Conservation (phyloP, 2,113 vertebrate species). For the Catharus fuscescens region DNA sequence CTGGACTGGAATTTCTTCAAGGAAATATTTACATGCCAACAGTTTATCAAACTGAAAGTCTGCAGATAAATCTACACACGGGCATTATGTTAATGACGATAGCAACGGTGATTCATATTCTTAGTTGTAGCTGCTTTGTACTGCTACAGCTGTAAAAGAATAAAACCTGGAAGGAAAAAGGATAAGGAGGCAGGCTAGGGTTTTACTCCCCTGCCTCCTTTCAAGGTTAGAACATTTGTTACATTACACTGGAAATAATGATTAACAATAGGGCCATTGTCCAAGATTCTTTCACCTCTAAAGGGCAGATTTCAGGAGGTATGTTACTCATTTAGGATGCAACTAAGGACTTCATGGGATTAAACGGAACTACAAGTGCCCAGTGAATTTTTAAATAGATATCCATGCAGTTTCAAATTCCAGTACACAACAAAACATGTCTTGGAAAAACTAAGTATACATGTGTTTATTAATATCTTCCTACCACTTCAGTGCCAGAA, state of each 20-base stretch:
- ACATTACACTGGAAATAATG: not conserved
- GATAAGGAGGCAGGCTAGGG: slow-evolving; percentile 16
- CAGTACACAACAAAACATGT: not conserved
- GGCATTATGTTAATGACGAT: slow-evolving; percentile 74
- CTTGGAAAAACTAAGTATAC: not conserved
- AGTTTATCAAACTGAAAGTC: slow-evolving; percentile 83
- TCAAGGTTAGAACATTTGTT: slow-evolving; percentile 43
- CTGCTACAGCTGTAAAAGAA: slow-evolving; percentile 72
- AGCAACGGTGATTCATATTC: slow-evolving; percentile 71
- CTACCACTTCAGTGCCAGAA: not conserved
- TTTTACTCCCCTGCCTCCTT: slow-evolving; percentile 41
- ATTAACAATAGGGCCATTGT: slow-evolving; percentile 35
- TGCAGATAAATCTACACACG: slow-evolving; percentile 78
- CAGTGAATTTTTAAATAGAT: not conserved
- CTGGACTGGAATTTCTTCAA: slow-evolving; percentile 83
- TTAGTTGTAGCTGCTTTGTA: slow-evolving; percentile 49
- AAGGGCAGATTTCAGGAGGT: not conserved
- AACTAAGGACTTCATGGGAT: not conserved
- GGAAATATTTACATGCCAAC: slow-evolving; percentile 82
- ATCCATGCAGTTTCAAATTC: not conserved
- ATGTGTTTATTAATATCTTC: not conserved
- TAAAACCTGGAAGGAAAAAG: slow-evolving; percentile 67
- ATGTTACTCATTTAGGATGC: not conserved
- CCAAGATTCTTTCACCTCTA: slow-evolving; percentile 28
- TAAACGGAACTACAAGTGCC: not conserved